phyloP scores from a whole-genome alignment of 2,797 vertebrate species.

The Avahi laniger region DNA sequence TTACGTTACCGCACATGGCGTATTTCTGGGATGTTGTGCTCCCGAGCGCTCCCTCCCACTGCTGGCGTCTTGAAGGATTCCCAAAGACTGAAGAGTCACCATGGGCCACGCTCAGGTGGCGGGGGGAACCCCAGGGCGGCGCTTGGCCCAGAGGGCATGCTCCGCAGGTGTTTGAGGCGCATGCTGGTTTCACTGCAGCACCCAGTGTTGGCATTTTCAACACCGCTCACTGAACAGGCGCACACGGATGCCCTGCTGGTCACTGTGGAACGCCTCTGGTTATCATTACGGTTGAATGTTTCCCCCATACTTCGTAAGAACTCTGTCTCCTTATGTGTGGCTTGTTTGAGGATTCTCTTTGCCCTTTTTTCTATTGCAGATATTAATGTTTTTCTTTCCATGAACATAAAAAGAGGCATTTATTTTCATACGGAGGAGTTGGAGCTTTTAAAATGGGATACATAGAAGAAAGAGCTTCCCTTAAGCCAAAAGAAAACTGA shows the following conservation, averaged over 20 bases:
- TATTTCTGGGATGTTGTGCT: fast-evolving
- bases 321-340: neutral
- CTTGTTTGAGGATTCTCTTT: neutral
- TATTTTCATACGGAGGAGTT: neutral
- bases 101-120: fast-evolving
- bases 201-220: fast-evolving
- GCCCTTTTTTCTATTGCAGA: neutral
- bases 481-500: neutral
- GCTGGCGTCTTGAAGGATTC: neutral
- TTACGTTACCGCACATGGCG: fast-evolving
- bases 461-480: neutral
- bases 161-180: fast-evolving
- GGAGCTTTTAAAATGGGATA: neutral
- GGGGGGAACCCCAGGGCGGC: fast-evolving
- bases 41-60: fast-evolving
- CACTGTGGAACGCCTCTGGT: too few species aligned
- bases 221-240: neutral
- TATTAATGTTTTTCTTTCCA: neutral
- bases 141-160: fast-evolving
- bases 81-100: fast-evolving
- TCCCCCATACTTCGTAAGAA: neutral
- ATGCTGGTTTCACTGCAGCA: fast-evolving
- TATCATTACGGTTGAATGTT: neutral
- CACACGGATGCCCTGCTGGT: neutral
- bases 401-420: neutral